Percentiles rank a stretch among this genome's conserved stretches.
Conservation (phyloP, 1,140 invertebrate species). For the Hermetia illucens region DNA sequence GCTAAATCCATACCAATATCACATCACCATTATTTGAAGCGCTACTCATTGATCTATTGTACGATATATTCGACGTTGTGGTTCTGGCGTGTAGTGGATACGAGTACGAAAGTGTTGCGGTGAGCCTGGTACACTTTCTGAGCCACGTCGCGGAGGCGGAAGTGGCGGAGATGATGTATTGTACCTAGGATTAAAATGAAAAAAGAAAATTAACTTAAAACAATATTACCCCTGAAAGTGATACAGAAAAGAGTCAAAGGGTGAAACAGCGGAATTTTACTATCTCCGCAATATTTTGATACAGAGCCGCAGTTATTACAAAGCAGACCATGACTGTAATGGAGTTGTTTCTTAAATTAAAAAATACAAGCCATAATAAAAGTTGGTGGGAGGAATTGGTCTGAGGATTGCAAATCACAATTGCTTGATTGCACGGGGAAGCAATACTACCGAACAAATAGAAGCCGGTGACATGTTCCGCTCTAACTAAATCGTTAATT, state of each 20-base stretch:
- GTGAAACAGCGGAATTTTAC: not conserved
- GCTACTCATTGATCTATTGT: conserved; percentile 34
- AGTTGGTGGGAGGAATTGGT: too few relatives aligned
- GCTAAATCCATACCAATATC: conserved; percentile 31
- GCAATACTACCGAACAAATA: too few relatives aligned
- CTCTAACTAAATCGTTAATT: too few relatives aligned
- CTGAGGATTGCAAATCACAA: too few relatives aligned
- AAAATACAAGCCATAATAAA: conserved; percentile 2
- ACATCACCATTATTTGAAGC: conserved; percentile 32
- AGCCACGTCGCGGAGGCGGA: conserved; percentile 48
- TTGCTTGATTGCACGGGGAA: too few relatives aligned
- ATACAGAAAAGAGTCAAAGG: too few relatives aligned
- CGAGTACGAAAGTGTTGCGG: conserved; percentile 48
- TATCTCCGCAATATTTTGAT: not conserved
- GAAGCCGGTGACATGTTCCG: too few relatives aligned
- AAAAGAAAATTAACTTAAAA: not conserved
- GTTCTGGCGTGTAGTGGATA: conserved; percentile 57
- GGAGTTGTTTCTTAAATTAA: conserved; percentile 2
- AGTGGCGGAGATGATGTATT: conserved; percentile 52
- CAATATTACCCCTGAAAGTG: too few relatives aligned
- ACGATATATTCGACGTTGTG: conserved; percentile 47
- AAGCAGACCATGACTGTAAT: too few relatives aligned
- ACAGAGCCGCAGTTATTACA: too few relatives aligned
- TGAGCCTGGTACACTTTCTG: conserved; percentile 54
- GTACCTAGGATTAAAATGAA: conserved; percentile 31